Evolutionary conservation across 1,140 invertebrate species (phyloP), one percentile per base, ranked within the genome.

Genomic region (Mamestra configurata): DNA sequence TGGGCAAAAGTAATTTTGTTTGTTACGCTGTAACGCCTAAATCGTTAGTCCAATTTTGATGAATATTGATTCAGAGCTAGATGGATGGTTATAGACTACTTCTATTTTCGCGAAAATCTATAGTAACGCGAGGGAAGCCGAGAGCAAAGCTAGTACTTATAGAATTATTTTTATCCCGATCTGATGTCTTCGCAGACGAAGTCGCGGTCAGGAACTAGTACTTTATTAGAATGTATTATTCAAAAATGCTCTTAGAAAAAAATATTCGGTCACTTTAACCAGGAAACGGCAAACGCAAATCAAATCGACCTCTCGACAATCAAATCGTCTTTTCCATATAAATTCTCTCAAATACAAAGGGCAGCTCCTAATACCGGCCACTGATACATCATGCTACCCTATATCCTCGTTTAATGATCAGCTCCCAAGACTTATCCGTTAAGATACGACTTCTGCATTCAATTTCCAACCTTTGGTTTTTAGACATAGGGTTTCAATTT

Each of bases 371-470:
- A 51, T 49, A 49, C 66, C 20, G 22, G 35, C n/a, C 59, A 35
- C 59, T 68, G 64, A 68, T 68, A 46, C 64, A 46, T 68, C 64
- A 68, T 49, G 59, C 13, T 15, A 0, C 15, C 40, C 64, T 46
- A 24, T 37, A 68, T 68, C 64, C 37, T n/a, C 37, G 1, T 49
- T 43, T 68, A 68, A 68, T 68, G 64, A 68, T 27, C 20, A n/a
- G 0, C 13, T 22, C 18, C 20, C 24, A 15, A 61, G 27, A 15
- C 31, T 35, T 27, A 27, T 61, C 57, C 24, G 3, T 31, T 35
- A 61, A 55, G 53, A 55, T 11, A 55, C 2, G 5, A 0, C 51
- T 22, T 0, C 27, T 0, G 1, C 8, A 64, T 46, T 68, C 43
- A 27, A 68, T 24, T 68, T 49, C 49, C 11, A 6, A 68, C 40